Percentiles rank a stretch among this genome's conserved stretches.
Evolutionary conservation across 2,888 invertebrate genomes (phyloP).

Genomic region (Uropetala carovei): DNA sequence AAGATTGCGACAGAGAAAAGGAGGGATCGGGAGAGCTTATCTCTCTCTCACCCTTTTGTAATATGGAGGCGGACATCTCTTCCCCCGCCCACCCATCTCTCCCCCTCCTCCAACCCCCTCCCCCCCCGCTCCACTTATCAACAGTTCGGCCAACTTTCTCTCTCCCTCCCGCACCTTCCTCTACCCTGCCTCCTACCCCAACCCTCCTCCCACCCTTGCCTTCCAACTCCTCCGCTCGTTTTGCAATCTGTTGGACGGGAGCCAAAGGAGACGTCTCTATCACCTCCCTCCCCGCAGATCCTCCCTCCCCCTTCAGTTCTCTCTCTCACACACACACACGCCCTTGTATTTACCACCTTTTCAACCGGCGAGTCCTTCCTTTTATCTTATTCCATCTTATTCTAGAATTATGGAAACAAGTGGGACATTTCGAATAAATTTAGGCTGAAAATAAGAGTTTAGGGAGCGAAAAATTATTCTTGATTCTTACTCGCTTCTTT

Average conservation of each 20-base stretch:
- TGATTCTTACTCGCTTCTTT: too few relatives aligned
- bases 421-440: too few relatives aligned
- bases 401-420: too few relatives aligned
- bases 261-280: conserved; percentile 11
- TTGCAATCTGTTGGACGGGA: conserved; percentile 34
- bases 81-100: neutral
- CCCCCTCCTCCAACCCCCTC: neutral
- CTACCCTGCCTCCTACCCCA: neutral
- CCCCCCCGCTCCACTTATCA: conserved; percentile 47
- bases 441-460: too few relatives aligned
- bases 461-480: too few relatives aligned
- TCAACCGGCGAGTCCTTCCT: too few relatives aligned
- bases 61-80: neutral
- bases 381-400: too few relatives aligned
- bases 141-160: conserved; percentile 45
- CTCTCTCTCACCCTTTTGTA: neutral
- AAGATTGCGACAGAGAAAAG: neutral
- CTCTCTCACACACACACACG: neutral
- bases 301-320: neutral
- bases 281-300: neutral
- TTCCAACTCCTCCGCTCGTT: conserved; percentile 14
- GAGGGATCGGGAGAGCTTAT: neutral
- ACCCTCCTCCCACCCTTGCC: neutral
- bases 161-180: neutral
- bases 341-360: too few relatives aligned